phyloP scores from a whole-genome alignment of 2,797 vertebrate species.

The Gambusia yucatana region DNA sequence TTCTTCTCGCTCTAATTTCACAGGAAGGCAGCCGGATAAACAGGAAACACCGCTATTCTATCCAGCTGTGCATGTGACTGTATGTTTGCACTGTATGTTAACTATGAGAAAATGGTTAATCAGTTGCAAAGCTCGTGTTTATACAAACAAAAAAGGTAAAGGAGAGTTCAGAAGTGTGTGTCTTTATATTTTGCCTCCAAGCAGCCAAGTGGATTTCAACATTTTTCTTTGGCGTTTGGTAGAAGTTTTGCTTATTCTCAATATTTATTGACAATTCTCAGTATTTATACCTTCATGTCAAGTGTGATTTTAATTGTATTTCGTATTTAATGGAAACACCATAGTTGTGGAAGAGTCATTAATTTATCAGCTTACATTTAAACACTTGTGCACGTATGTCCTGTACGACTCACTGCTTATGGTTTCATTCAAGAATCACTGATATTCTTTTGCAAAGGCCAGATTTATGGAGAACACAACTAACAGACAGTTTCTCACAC shows the following conservation, averaged over 20 bases:
- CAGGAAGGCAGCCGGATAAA: constrained; percentile 68
- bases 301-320: background rate
- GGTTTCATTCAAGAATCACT: background rate
- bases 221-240: background rate
- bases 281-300: background rate
- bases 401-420: no score
- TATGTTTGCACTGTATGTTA: background rate
- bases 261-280: background rate
- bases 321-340: no score
- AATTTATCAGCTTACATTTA: no score
- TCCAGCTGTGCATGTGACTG: constrained; percentile 12
- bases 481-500: background rate
- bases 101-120: background rate
- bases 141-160: background rate
- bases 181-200: background rate
- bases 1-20: constrained; percentile 53
- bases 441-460: background rate
- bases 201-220: background rate
- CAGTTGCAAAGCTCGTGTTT: constrained; percentile 11
- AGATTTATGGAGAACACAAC: background rate
- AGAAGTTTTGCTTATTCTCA: background rate
- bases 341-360: no score
- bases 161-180: background rate
- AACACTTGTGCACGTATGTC: background rate
- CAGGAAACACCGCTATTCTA: constrained; percentile 63